phyloP scores from a whole-genome alignment of 1,140 invertebrate species.

The Bursaphelenchus mucronatus region DNA sequence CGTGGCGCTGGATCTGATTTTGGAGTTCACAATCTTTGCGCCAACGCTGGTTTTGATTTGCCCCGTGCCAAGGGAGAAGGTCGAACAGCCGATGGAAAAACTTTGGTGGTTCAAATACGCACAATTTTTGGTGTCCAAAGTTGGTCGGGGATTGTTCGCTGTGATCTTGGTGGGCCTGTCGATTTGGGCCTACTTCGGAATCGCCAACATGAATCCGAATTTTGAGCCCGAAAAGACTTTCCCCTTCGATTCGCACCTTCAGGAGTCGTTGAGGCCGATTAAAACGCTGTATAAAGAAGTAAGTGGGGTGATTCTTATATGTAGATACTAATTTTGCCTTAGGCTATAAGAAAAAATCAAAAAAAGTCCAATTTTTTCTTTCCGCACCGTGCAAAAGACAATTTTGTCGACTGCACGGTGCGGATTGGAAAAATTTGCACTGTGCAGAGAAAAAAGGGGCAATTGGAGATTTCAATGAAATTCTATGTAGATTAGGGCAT shows the following conservation, averaged over 20 bases:
- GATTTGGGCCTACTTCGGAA: conserved; percentile 37
- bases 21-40: conserved; percentile 51
- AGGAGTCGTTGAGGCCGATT: conserved; percentile 30
- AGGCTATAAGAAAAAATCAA: too few relatives aligned
- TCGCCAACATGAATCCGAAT: conserved; percentile 39
- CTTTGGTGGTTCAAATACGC: conserved; percentile 38
- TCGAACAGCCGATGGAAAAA: not conserved
- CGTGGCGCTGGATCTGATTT: conserved; percentile 41
- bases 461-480: too few relatives aligned
- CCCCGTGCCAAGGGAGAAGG: conserved; percentile 1
- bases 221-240: conserved; percentile 54
- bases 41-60: conserved; percentile 33
- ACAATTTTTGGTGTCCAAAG: conserved; percentile 30
- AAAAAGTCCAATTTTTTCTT: too few relatives aligned
- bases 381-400: too few relatives aligned
- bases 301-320: not conserved
- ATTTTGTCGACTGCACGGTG: too few relatives aligned
- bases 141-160: conserved; percentile 29
- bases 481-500: too few relatives aligned
- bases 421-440: too few relatives aligned
- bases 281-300: conserved; percentile 34
- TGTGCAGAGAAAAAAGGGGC: too few relatives aligned
- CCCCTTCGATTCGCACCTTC: conserved; percentile 35
- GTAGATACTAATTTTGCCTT: not conserved
- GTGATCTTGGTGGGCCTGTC: conserved; percentile 31